phyloP scores from a whole-genome alignment of 2,113 vertebrate genomes.

The Pithys albifrons region DNA sequence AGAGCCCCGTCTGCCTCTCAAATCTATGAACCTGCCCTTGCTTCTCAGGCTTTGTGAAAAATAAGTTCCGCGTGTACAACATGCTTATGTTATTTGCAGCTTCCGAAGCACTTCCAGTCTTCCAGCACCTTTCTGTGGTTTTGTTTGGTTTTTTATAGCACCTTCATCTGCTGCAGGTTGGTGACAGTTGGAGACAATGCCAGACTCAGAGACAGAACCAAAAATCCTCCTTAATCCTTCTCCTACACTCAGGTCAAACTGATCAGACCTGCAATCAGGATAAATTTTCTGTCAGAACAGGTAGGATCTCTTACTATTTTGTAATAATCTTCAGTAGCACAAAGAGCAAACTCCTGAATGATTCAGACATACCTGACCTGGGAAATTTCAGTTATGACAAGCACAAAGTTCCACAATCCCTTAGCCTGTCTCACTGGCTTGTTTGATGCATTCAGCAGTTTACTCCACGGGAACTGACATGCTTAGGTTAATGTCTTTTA shows the following conservation, averaged over 20 bases:
- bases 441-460: not conserved
- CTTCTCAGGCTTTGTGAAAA: not conserved
- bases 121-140: not conserved
- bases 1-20: not conserved
- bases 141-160: not conserved
- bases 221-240: not conserved
- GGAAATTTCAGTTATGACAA: not conserved
- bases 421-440: not conserved
- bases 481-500: not conserved
- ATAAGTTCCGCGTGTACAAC: not conserved
- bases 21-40: not conserved
- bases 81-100: not conserved
- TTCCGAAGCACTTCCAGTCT: slow-evolving; percentile 16
- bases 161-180: not conserved
- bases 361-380: not conserved
- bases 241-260: not conserved
- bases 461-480: not conserved
- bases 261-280: not conserved
- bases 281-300: not conserved
- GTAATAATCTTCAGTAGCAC: not conserved
- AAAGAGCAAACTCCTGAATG: not conserved
- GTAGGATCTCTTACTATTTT: not conserved
- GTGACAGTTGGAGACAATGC: slow-evolving; percentile 25
- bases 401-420: not conserved
- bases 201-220: not conserved